Evolutionary conservation across 2,888 invertebrate genomes (phyloP), one percentile per base, ranked within the genome.

Genomic region (Leucania comma): DNA sequence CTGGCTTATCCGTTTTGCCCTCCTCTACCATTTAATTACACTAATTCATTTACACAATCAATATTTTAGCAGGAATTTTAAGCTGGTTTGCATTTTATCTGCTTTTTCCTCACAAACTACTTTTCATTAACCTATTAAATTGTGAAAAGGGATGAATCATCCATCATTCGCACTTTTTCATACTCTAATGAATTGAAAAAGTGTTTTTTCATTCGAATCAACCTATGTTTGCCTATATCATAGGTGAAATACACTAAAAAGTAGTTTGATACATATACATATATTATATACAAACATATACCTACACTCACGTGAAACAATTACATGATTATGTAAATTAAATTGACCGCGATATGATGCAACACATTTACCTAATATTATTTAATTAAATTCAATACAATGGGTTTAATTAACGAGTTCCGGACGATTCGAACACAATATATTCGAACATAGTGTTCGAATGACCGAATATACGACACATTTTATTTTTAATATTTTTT

Each of bases 341-440:
- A 66, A 66, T 62, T 76, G 64, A 65, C 75, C 2, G 38, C 48
- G 38, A 48, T 48, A 38, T 56, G 9, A 32, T 53, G 8, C 24
- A 50, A 10, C 35, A 57, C 38, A n/a, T 69, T 22, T 57, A 8
- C 22, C 42, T 35, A 3, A 22, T 32, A 10, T 62, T 22, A 10
- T 8, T 32, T 26, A 26, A 35, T 54, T 14, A 32, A 10, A 1
- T 56, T 29, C n/a, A 56, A 32, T 32, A 46, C 42, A 29, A 5
- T 42, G 2, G 58, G n/a, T 17, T 63, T 38, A 26, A 35, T 35
- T 2, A 35, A 29, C 2, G 29, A 2, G 29, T 29, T 29, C 3
- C 29, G 4, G 29, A n/a, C n/a, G n/a, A 29, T 29, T 29, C 29
- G 29, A 4, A 29, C 29, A 29, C 29, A n/a, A n/a, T n/a, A n/a